phyloP scores from a whole-genome alignment of 1,140 invertebrate species.

The Arctopsyche grandis region DNA sequence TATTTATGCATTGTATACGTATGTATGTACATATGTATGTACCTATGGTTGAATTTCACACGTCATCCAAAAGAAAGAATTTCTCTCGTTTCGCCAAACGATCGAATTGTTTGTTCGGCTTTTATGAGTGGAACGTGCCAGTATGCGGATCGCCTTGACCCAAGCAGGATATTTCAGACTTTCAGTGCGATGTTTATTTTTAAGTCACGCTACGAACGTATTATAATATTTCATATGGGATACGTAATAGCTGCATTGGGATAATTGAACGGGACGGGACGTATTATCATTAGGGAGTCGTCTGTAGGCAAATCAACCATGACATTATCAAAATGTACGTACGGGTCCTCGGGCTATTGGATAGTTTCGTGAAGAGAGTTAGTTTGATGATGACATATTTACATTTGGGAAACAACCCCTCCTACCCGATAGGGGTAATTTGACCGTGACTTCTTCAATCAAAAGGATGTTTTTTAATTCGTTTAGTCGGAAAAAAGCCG shows the following conservation, averaged over 20 bases:
- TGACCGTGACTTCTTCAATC: constrained; percentile 50
- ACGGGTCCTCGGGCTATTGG: not conserved
- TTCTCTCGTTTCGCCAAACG: not conserved
- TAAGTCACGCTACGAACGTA: not conserved
- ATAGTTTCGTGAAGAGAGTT: not conserved
- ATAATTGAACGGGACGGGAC: not conserved
- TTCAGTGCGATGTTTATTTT: not conserved
- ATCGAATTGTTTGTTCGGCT: not conserved
- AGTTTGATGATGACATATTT: constrained; percentile 53
- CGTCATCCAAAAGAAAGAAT: not conserved
- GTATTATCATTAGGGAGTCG: constrained; percentile 12
- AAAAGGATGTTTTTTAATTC: constrained; percentile 25
- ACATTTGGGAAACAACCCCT: constrained; percentile 47
- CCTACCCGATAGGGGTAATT: constrained; percentile 31
- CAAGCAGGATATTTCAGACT: constrained; percentile 1
- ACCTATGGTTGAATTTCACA: no score
- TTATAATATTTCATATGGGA: not conserved
- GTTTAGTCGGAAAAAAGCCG: constrained; percentile 20
- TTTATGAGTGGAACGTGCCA: constrained; percentile 50
- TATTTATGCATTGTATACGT: no score
- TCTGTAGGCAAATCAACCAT: constrained; percentile 44
- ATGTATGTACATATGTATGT: no score
- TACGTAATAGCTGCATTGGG: not conserved
- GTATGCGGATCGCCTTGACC: constrained; percentile 50
- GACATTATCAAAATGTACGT: constrained; percentile 47